Percentiles rank a stretch among this genome's conserved stretches.
phyloP scores from a whole-genome alignment of 1,140 invertebrate genomes.

The Solen grandis region DNA sequence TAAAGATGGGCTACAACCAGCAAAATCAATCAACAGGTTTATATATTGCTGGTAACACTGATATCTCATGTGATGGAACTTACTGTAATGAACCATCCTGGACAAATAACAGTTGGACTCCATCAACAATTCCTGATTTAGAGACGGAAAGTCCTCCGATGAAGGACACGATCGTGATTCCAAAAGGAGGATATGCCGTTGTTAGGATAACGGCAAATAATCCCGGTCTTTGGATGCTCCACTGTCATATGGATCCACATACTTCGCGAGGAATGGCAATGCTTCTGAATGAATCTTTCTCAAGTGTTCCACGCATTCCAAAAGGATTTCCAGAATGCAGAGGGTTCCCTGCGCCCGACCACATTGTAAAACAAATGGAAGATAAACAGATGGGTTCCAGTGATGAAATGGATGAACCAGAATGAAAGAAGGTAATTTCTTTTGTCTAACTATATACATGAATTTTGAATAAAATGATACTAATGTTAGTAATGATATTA shows the following conservation, averaged over 20 bases:
- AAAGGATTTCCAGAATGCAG: neutral
- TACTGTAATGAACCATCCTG: neutral
- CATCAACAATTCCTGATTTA: neutral
- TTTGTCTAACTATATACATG: too few relatives aligned
- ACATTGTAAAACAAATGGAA: neutral
- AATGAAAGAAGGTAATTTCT: too few relatives aligned
- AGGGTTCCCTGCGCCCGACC: neutral
- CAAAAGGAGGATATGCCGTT: constrained; percentile 44
- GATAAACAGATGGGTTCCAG: too few relatives aligned
- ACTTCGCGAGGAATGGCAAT: neutral
- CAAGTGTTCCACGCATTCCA: neutral
- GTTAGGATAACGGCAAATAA: constrained; percentile 46
- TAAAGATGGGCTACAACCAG: constrained; percentile 81
- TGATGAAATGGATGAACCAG: too few relatives aligned
- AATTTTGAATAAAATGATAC: too few relatives aligned
- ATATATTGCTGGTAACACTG: neutral
- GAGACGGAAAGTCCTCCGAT: constrained; percentile 14
- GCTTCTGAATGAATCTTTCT: neutral
- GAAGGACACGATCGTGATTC: constrained; percentile 47
- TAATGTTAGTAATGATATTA: too few relatives aligned
- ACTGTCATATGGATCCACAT: constrained; percentile 20
- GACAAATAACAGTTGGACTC: neutral
- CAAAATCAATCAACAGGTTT: constrained; percentile 41
- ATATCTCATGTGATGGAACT: neutral
- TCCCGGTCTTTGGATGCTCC: constrained; percentile 36